Evolutionary conservation across 2,797 vertebrate genomes (phyloP).

Genomic region (Myotis pilosus): DNA sequence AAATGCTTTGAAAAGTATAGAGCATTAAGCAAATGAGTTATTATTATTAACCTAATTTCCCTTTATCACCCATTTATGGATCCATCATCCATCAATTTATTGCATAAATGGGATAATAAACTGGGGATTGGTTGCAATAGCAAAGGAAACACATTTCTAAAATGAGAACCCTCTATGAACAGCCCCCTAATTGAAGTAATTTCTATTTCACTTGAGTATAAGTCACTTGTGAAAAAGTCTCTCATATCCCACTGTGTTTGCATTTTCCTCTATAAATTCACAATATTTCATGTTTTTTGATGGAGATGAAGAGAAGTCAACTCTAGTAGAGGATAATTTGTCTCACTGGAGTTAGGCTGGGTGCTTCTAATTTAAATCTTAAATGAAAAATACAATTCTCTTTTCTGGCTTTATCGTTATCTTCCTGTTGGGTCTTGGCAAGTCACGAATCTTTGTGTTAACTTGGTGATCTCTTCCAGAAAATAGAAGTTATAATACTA

Average conservation of each 20-base stretch:
- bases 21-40: conserved; percentile 29
- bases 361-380: neutral
- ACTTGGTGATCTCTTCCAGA: neutral
- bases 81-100: conserved; percentile 48
- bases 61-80: conserved; percentile 44
- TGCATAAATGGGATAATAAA: conserved; percentile 33
- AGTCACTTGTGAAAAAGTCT: neutral
- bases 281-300: neutral
- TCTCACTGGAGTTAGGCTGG: neutral
- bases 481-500: neutral
- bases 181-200: neutral
- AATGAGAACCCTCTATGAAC: neutral
- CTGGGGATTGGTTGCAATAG: neutral
- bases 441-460: neutral
- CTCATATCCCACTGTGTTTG: neutral
- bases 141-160: conserved; percentile 37
- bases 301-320: neutral
- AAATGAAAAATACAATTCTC: neutral
- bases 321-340: neutral
- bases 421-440: neutral
- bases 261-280: neutral
- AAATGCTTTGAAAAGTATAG: conserved; percentile 38
- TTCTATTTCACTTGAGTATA: neutral
- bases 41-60: conserved; percentile 53
- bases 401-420: neutral